These are phyloP conservation scores for Lepidurus arcticus DNA, from an alignment of 1,140 invertebrate genomes.

Conservation along the genomic window DNA sequence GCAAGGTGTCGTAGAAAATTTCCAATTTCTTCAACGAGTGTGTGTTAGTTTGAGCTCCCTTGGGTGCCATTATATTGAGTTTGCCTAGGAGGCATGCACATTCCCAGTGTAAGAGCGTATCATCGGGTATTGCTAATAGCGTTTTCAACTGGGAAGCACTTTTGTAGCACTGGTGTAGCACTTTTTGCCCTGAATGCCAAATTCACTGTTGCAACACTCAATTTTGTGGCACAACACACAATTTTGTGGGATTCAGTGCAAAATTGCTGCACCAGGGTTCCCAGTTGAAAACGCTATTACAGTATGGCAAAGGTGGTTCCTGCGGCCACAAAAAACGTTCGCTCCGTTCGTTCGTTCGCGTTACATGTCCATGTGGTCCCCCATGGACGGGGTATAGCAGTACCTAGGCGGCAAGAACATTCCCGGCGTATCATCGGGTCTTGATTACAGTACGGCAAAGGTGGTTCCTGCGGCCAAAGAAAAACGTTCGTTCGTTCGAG, in stretches of 20 bases:
- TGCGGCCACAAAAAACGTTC: background rate
- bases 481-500: background rate
- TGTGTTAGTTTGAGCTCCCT: background rate
- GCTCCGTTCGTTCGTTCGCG: background rate
- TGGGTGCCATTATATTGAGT: background rate
- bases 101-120: conserved; percentile 4
- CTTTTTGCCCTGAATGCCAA: no score
- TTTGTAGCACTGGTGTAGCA: no score
- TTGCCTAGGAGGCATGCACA: background rate
- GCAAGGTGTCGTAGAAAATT: background rate
- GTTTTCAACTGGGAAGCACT: no score
- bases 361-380: background rate
- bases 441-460: background rate
- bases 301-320: background rate
- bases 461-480: background rate
- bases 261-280: no score
- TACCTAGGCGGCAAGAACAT: background rate
- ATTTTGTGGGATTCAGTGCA: no score
- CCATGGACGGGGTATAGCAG: background rate
- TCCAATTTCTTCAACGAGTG: background rate
- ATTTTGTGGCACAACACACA: no score
- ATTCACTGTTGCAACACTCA: no score
- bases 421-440: background rate
- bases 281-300: no score
- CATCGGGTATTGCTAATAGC: background rate